A percentile compares a stretch with the other conserved stretches of the same genome.
These are phyloP conservation scores for Sitophilus oryzae DNA, from an alignment of 1,140 invertebrate species.

Conservation along the genomic window DNA sequence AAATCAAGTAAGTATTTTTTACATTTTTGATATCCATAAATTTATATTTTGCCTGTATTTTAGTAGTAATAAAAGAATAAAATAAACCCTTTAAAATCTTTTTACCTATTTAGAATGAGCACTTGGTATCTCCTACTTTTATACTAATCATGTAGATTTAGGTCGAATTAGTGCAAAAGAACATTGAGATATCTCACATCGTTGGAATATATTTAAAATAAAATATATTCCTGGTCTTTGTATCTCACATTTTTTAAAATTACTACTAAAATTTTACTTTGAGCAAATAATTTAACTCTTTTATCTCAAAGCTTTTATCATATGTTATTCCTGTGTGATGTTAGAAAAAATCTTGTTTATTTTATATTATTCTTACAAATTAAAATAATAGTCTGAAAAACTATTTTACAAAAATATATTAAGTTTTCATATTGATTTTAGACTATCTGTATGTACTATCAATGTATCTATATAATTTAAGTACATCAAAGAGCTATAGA, in stretches of 20 bases:
- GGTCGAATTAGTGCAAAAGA: conserved; percentile 28
- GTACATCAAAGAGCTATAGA: conserved; percentile 92
- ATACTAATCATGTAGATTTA: conserved; percentile 13
- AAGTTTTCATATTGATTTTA: neutral
- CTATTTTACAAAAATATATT: neutral
- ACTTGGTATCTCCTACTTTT: conserved; percentile 26
- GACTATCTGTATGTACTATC: too few species aligned
- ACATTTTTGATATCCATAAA: neutral
- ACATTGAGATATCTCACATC: conserved; percentile 16
- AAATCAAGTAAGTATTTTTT: neutral
- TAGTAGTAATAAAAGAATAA: neutral
- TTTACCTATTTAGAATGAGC: too few species aligned
- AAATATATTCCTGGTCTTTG: conserved; percentile 22
- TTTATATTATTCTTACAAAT: neutral
- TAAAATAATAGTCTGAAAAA: neutral
- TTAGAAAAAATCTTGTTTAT: too few species aligned
- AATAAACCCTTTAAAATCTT: neutral
- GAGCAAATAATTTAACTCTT: neutral
- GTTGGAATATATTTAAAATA: conserved; percentile 20
- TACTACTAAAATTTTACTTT: too few species aligned
- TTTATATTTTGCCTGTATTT: neutral
- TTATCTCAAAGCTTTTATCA: too few species aligned
- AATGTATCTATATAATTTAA: conserved; percentile 99
- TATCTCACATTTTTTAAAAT: conserved; percentile 21
- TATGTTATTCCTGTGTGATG: too few species aligned